Evolutionary conservation across 2,797 vertebrate species (phyloP), one percentile per base, ranked within the genome.

Genomic region (Pseudochromis fuscus): DNA sequence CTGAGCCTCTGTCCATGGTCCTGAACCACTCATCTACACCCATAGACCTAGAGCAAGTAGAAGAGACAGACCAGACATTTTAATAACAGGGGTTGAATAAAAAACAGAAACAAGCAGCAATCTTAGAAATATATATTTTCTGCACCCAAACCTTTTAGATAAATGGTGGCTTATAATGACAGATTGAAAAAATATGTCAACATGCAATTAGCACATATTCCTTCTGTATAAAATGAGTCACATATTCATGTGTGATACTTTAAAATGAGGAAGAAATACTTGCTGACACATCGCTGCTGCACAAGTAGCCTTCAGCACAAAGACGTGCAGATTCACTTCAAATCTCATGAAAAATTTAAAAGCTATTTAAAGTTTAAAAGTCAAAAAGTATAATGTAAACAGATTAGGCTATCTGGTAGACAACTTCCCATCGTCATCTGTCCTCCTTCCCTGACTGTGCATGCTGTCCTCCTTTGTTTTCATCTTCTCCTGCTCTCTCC

Each of bases 1-100:
- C 83, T 91, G 82, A 87, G 89, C 49, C 89, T 92, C 94, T 95
- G 93, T 95, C 94, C 94, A 89, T 94, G 94, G 94, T 95, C 77
- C 94, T 95, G 94, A 94, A 94, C 53, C 65, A 87, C 76, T 82
- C 83, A 88, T 86, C 84, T 87, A 89, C 89, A 92, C 86, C 81
- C 89, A 80, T 78, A 82, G 86, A 88, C 31, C 70, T 81, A 63
- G 67, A 82, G 64, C 65, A 86, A 72, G 53, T 84, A 87, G 75
- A 90, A 69, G 5, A 50, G 53, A 72, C 57, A 35, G 66, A 71
- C 62, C 59, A 44, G 50, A 40, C 16, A 23, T 45, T 77, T 51
- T 25, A 33, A 31, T 3, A 60, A 44, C 23, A 42, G 35, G 23
- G 6, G 24, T 19, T 30, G 2, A 2, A 6, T 59, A 35, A 27